Evolutionary conservation across 2,797 vertebrate species (phyloP).

Genomic region (Lagothrix lagotricha): DNA sequence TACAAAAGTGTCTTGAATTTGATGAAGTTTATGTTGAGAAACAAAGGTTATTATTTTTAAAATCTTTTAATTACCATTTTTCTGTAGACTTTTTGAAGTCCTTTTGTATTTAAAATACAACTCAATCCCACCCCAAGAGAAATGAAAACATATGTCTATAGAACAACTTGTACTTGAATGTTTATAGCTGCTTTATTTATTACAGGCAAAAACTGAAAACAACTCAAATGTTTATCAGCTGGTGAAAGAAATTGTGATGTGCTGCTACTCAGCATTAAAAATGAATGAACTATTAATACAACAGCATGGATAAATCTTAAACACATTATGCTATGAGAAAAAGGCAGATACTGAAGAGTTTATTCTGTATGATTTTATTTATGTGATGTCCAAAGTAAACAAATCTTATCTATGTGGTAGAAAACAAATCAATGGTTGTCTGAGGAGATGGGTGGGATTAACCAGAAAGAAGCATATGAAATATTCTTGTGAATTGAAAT

Average conservation of each 20-base stretch:
- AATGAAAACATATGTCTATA: not conserved
- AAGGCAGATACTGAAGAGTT: not conserved
- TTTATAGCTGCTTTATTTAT: constrained; percentile 16
- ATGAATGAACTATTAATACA: not conserved
- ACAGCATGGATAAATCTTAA: not conserved
- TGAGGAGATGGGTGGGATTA: not conserved
- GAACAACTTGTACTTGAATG: not conserved
- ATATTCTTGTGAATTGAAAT: not conserved
- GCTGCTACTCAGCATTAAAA: not conserved
- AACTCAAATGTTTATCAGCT: not conserved
- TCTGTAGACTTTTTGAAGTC: not conserved
- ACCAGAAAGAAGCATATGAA: not conserved
- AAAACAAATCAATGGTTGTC: not conserved
- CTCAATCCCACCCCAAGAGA: not conserved
- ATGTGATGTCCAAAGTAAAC: not conserved
- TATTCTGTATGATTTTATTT: not conserved
- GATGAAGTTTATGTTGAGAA: not conserved
- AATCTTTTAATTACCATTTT: not conserved
- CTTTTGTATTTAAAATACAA: not conserved
- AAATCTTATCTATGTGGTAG: not conserved
- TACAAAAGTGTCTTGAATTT: not conserved
- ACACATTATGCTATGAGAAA: not conserved
- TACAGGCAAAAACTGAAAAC: not conserved
- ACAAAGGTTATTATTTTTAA: not conserved
- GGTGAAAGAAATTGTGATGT: not conserved